A percentile compares a stretch with the other conserved stretches of the same genome.
phyloP scores from a whole-genome alignment of 2,113 vertebrate species.

The Leptodactylus fuscus region DNA sequence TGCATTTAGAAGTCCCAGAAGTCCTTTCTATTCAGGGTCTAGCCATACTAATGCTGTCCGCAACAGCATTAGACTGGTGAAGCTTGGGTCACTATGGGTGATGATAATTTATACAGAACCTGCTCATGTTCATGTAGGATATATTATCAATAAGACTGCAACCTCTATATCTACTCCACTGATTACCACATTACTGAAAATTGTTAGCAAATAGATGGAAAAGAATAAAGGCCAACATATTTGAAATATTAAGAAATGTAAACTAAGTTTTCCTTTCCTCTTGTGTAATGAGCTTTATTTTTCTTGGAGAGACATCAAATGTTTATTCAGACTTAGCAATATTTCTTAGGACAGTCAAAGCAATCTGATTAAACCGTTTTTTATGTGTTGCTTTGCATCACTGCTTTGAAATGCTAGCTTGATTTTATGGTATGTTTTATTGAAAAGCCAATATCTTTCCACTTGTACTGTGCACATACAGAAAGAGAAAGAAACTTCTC shows the following conservation, averaged over 20 bases:
- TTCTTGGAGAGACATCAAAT: slow-evolving; percentile 7
- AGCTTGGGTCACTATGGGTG: too few relatives aligned
- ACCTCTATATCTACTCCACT: too few relatives aligned
- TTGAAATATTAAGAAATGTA: neutral
- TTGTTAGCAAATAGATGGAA: too few relatives aligned
- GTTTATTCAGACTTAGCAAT: neutral
- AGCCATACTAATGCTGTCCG: too few relatives aligned
- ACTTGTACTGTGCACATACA: neutral
- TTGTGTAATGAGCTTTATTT: neutral
- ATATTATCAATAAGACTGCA: too few relatives aligned
- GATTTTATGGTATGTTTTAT: slow-evolving; percentile 12
- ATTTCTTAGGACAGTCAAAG: slow-evolving; percentile 13
- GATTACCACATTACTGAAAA: too few relatives aligned
- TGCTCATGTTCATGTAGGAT: too few relatives aligned
- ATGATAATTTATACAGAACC: too few relatives aligned
- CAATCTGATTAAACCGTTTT: slow-evolving; percentile 12
- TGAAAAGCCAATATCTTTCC: slow-evolving; percentile 8
- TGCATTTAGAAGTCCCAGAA: too few relatives aligned
- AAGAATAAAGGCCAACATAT: too few relatives aligned
- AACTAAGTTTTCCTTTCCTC: neutral
- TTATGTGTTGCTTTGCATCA: neutral
- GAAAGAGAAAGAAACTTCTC: neutral
- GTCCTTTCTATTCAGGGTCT: too few relatives aligned
- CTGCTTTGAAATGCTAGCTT: slow-evolving; percentile 16
- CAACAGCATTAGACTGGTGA: too few relatives aligned